Percentiles rank a stretch among this genome's conserved stretches.
Evolutionary conservation across 2,888 invertebrate genomes (phyloP).

Genomic region (Rotaria socialis): DNA sequence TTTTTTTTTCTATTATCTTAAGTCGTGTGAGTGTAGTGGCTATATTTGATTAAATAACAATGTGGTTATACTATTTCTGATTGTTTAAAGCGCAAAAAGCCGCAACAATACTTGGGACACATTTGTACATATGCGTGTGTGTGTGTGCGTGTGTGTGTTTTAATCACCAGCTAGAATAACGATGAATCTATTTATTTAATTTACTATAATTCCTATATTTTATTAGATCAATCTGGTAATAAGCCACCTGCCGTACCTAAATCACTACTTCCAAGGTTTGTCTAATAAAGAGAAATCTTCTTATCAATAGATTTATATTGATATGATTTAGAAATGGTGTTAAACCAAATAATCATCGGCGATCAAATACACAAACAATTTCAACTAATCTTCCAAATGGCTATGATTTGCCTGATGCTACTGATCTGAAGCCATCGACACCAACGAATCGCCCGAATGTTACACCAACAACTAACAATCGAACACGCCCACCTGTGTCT

Average conservation of each 20-base stretch:
- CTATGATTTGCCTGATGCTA: constrained; percentile 22
- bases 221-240: not conserved
- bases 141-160: not conserved
- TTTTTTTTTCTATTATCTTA: not conserved
- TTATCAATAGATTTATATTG: not conserved
- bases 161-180: not conserved
- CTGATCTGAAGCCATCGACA: not conserved
- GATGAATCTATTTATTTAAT: not conserved
- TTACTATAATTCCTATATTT: not conserved
- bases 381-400: not conserved
- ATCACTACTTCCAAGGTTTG: not conserved
- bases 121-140: not conserved
- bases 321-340: not conserved
- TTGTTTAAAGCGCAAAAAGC: not conserved
- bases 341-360: constrained; percentile 18
- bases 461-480: not conserved
- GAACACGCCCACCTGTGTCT: not conserved
- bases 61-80: not conserved
- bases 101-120: rapidly evolving
- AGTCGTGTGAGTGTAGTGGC: too few relatives aligned
- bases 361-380: constrained; percentile 27
- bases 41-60: too few relatives aligned
- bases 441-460: not conserved
- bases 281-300: not conserved
- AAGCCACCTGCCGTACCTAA: not conserved